phyloP scores from a whole-genome alignment of 2,797 vertebrate genomes.

The Enteromius mattozi region DNA sequence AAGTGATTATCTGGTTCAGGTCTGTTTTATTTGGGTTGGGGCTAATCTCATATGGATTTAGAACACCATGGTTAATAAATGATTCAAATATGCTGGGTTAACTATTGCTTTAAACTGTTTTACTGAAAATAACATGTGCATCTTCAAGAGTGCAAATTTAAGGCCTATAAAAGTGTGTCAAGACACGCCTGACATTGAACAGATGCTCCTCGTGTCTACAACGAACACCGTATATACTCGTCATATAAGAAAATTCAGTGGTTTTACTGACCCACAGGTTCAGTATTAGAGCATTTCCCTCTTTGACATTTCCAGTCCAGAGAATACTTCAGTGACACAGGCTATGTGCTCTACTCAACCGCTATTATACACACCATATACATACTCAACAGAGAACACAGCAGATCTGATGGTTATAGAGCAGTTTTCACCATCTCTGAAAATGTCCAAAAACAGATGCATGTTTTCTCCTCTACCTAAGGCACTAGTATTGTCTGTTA shows the following conservation, averaged over 20 bases:
- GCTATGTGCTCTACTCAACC: slow-evolving; percentile 69
- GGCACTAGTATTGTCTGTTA: background rate
- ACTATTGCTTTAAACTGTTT: background rate
- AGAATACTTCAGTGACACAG: slow-evolving; percentile 68
- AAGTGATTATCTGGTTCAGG: background rate
- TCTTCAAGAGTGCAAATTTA: slow-evolving; percentile 39
- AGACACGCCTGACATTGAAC: background rate
- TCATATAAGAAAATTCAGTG: slow-evolving; percentile 63
- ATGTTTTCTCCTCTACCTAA: background rate
- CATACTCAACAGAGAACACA: slow-evolving; percentile 48
- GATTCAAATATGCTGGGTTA: background rate
- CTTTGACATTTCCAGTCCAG: slow-evolving; percentile 42
- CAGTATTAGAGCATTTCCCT: slow-evolving; percentile 63
- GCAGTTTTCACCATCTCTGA: background rate
- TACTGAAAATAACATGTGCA: slow-evolving; percentile 11
- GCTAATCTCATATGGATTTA: background rate
- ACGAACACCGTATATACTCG: slow-evolving; percentile 24
- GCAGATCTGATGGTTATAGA: slow-evolving; percentile 43
- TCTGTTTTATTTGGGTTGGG: background rate
- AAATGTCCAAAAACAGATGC: background rate
- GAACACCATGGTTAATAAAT: background rate
- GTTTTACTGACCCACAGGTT: slow-evolving; percentile 68
- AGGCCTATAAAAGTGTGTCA: slow-evolving; percentile 31
- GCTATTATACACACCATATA: slow-evolving; percentile 61
- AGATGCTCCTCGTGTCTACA: background rate